Evolutionary conservation across 30 jellyfish, hydroid and myxozoan genomes (phyloP).

Genomic region (Nemopilema nomurai): DNA sequence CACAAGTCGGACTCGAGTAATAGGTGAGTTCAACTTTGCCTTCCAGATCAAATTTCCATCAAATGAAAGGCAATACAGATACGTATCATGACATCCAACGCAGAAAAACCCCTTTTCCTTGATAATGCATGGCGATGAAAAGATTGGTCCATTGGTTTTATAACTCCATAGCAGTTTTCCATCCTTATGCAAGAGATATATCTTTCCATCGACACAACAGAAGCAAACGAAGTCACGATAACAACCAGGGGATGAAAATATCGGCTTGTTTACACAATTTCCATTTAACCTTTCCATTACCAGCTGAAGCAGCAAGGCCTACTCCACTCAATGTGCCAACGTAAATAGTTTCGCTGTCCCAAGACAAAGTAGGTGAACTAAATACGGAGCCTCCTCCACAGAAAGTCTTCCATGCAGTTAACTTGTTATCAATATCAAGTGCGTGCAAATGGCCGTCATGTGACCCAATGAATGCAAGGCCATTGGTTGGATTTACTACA

Average conservation of each 20-base stretch:
- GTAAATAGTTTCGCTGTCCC: slow-evolving; percentile 17
- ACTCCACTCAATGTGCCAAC: slow-evolving; percentile 69
- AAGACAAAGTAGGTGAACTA: slow-evolving; percentile 66
- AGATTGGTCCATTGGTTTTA: slow-evolving; percentile 67
- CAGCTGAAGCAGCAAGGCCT: slow-evolving; percentile 13
- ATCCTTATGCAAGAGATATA: slow-evolving; percentile 18
- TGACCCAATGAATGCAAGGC: slow-evolving; percentile 72
- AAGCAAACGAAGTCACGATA: slow-evolving; percentile 12
- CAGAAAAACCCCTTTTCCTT: not conserved
- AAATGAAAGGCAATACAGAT: slow-evolving; percentile 41
- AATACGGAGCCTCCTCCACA: slow-evolving; percentile 76
- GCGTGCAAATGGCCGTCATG: slow-evolving; percentile 76
- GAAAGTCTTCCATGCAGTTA: slow-evolving; percentile 33
- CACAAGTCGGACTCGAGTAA: slow-evolving; percentile 48
- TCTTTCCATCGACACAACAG: slow-evolving; percentile 69
- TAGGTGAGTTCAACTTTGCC: slow-evolving; percentile 36
- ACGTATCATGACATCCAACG: slow-evolving; percentile 74
- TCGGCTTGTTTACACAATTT: slow-evolving; percentile 52
- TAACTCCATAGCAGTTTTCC: slow-evolving; percentile 68
- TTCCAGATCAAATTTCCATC: slow-evolving; percentile 76
- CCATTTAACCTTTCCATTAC: slow-evolving; percentile 65
- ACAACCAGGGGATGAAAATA: slow-evolving; percentile 78
- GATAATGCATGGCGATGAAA: slow-evolving; percentile 73
- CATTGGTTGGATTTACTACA: slow-evolving; percentile 19
- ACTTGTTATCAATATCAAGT: slow-evolving; percentile 25